Base-by-base conservation (phyloP, 2,888 invertebrate genomes). In the Lasioglossum zephyrum region DNA sequence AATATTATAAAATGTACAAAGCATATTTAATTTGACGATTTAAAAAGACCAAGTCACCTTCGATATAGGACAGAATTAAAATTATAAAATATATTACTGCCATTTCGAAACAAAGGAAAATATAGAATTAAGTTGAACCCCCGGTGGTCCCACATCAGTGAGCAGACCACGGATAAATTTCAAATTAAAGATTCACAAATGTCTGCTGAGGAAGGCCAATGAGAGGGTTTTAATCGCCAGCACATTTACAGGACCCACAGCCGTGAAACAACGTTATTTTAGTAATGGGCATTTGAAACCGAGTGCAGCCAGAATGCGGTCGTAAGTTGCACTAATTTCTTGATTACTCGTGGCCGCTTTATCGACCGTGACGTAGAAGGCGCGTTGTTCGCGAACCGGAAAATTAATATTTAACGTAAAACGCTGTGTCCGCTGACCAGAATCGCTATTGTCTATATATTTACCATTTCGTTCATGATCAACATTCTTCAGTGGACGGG, bases 371-470 rank as follows among this genome's bases (percentile, higher is more conserved):
- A 79, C 84, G 76, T 47, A 60, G 47, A 85, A 73, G 66, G 53
- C 31, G 66, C 73, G 77, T 31, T 82, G 82, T 60, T 88, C 86
- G 76, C 77, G 4, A 63, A 77, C 77, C 89, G 90, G 86, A 88
- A 92, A 91, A 91, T 91, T 91, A 86, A 82, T 87, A 86, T 88
- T 91, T 86, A 88, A 86, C 88, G 80, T 81, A 73, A 73, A 84
- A 86, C 86, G 57, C 73, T 49, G 31, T 74, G 63, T 81, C 69
- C 44, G 44, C n/a, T 76, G 73, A 26, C 73, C 79, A 44, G 60
- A 73, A 73, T 70, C 73, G 72, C 16, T 70, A 69, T 75, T 69
- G 63, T 63, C 44, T 39, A 13, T 53, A 13, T 53, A 13, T 26
- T 88, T 81, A 84, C 72, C 60, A 72, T 79, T 57, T 75, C 89